Conservation (phyloP, 2,797 vertebrate species). For the Bradypodion ventrale region DNA sequence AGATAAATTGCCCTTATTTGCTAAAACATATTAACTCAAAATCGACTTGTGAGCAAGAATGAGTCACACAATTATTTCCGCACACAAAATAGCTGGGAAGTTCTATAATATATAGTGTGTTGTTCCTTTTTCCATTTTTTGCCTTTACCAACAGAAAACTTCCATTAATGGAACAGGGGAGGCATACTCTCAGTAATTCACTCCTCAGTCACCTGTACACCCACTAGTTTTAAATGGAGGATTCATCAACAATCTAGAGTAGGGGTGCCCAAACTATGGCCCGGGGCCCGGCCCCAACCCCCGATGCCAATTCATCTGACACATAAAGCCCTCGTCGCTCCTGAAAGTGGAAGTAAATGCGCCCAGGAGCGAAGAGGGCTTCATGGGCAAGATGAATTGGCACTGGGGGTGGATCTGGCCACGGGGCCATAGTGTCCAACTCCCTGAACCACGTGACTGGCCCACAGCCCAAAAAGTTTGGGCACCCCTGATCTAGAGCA, state of each 20-base stretch:
- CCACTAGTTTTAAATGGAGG: not conserved
- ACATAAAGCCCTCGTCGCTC: too few species aligned
- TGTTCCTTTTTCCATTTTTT: constrained; percentile 18
- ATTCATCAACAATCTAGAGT: not conserved
- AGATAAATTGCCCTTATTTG: constrained; percentile 11
- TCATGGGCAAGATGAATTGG: too few species aligned
- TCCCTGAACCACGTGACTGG: too few species aligned
- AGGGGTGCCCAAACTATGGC: too few species aligned
- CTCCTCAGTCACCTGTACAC: not conserved
- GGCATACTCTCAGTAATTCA: not conserved
- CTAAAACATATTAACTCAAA: constrained; percentile 7
- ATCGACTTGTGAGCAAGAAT: constrained; percentile 2
- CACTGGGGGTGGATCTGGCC: too few species aligned
- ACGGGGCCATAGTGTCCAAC: too few species aligned
- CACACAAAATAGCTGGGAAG: constrained; percentile 1
- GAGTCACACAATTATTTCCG: constrained; percentile 16
- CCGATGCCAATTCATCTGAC: too few species aligned
- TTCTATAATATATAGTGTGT: constrained; percentile 7
- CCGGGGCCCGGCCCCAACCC: too few species aligned
- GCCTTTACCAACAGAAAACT: not conserved
- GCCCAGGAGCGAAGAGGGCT: too few species aligned
- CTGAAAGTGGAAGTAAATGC: too few species aligned
- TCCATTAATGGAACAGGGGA: not conserved
- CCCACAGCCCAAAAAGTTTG: too few species aligned
- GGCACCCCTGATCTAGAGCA: not conserved